Base-by-base conservation (phyloP, 92 coral and sea anemone species). In the Parazoanthus darwini region DNA sequence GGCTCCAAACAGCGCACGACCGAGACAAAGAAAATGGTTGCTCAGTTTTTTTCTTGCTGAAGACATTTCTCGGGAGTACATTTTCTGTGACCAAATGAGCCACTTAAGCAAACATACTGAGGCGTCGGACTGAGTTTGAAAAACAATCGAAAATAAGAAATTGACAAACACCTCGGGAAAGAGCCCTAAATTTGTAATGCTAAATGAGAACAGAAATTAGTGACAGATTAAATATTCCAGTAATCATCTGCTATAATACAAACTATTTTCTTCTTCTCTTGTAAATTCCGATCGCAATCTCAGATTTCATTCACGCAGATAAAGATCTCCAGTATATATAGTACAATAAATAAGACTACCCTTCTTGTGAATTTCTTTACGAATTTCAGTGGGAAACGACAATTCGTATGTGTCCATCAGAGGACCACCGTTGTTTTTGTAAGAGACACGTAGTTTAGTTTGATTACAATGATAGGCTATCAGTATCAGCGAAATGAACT, bases 211-310 rank as follows among this genome's bases (percentile, higher is more conserved):
- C 14, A 79, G 7, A 71, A 44, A 29, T 50, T 63, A 42, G n/a
- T 23, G 37, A 25, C 42, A 71, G 33, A 25, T 39, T 63, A 39
- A 13, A 72, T 36, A 72, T 26, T 25, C 66, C 22, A 42, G 77
- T 25, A 29, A 70, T 82, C 71, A 39, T 7, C 18, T 25, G 78
- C 39, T 56, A 33, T 7, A 63, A 81, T 25, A 36, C 68, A 83
- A 83, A 35, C 46, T 56, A 84, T 84, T 84, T 84, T 73, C 79
- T 50, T 70, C 8, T 33, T 39, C 77, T 50, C 63, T 23, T 22
- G 42, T 66, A 67, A 63, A 66, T 82, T 82, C 59, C 86, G 86
- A 82, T 82, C 56, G 22, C 67, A 70, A 82, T 82, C 77, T 38
- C 16, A 71, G 58, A 43, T 82, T 82, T 68, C 42, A 42, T 82